Evolutionary conservation across 2,797 vertebrate genomes (phyloP), one percentile per base, ranked within the genome.

Genomic region (Enteromius mattozi): DNA sequence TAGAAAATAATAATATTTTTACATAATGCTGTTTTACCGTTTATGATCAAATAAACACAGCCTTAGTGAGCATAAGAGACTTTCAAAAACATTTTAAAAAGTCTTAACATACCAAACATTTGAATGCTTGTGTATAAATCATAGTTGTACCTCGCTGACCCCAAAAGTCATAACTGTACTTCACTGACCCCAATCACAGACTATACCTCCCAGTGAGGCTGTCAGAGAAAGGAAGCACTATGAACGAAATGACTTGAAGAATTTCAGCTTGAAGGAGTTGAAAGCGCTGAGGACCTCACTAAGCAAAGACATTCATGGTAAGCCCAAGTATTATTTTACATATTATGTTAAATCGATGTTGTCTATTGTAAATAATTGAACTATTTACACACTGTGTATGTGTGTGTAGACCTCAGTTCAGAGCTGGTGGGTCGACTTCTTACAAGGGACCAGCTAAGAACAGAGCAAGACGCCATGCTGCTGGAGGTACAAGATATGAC

Each of bases 391-490:
- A 16, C 16, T 86, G 14, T 56, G 40, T 83, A 4, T 63, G 10
- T 3, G 4, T 3, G 4, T 51, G 0, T 63, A 96, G 95, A 94
- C 83, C 91, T 96, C 78, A 96, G 94, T 87, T 93, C 95, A 4
- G 95, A 96, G 78, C 90, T 96, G 78, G 95, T 96, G 86, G 92
- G 92, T n/a, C 92, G 90, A 24, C 95, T 96, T 3, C 93, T 94
- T 78, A 89, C 93, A 42, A 90, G 95, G 37, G 95, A 95, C 91
- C 94, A 95, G 89, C 90, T 96, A 88, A 95, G 93, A 88, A 96
- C 94, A 0, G 94, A 95, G 89, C 95, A 95, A 90, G 95, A 96
- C 6, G 95, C 94, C 88, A 94, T 96, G 93, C 91, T 95, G 88
- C 89, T 95, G 89, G 94, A 95, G 90, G 93, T 95, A 42, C 94